Conservation (phyloP, 2,797 vertebrate genomes). For the Lepilemur ruficaudatus region DNA sequence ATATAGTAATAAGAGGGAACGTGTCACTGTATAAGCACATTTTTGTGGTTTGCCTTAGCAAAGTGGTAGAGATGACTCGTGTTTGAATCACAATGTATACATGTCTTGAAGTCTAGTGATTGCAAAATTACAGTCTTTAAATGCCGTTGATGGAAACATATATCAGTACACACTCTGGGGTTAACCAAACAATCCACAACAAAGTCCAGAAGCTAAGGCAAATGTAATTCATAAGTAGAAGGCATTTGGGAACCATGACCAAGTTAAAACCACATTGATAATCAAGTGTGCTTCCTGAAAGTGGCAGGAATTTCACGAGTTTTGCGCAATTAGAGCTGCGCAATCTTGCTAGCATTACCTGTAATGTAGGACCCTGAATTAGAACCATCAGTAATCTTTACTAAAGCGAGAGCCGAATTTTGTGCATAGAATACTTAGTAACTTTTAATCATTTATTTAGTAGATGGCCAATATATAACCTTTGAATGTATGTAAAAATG, state of each 20-base stretch:
- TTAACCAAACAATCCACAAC: constrained; percentile 67
- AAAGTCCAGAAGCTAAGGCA: constrained; percentile 53
- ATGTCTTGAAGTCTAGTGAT: constrained; percentile 56
- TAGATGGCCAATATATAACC: neutral
- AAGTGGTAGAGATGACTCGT: constrained; percentile 49
- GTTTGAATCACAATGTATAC: constrained; percentile 44
- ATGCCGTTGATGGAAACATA: constrained; percentile 51
- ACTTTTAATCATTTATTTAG: neutral
- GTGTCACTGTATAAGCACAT: constrained; percentile 41
- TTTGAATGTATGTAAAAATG: neutral
- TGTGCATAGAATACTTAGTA: neutral
- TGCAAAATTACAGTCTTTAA: constrained; percentile 58
- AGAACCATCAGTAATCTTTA: neutral
- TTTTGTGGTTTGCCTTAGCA: constrained; percentile 65
- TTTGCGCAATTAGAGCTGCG: neutral
- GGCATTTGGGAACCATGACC: constrained; percentile 24
- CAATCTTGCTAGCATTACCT: neutral
- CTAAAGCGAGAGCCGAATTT: neutral
- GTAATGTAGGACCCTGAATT: neutral
- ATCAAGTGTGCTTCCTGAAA: constrained; percentile 46
- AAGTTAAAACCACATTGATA: neutral
- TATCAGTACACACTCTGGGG: constrained; percentile 48
- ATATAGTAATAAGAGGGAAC: neutral
- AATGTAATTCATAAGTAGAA: constrained; percentile 43
- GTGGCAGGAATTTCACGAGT: neutral